Evolutionary conservation across 2,797 vertebrate species (phyloP).

Genomic region (Natrix natrix): DNA sequence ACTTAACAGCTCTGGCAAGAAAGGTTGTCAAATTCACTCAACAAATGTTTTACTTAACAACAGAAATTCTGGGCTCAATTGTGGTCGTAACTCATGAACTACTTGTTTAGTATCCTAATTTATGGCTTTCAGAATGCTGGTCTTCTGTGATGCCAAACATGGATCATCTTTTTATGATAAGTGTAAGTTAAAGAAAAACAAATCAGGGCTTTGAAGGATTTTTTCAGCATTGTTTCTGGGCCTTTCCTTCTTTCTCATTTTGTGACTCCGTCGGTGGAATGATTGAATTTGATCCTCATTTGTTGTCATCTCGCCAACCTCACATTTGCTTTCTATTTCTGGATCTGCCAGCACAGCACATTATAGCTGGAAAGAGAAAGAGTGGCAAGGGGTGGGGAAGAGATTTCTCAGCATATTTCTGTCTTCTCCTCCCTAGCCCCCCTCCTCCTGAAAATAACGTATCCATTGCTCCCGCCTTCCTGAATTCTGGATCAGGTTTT

Average conservation of each 20-base stretch:
- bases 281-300: slow-evolving; percentile 17
- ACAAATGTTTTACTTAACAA: not conserved
- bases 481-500: not conserved
- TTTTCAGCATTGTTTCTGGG: not conserved
- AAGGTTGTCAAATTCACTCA: not conserved
- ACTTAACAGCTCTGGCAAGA: not conserved
- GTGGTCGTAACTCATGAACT: not conserved
- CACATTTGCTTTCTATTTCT: slow-evolving; percentile 50
- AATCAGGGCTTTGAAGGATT: not conserved
- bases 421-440: not conserved
- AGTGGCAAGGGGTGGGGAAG: not conserved
- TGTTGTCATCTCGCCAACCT: slow-evolving; percentile 25
- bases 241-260: not conserved
- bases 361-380: not conserved
- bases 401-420: not conserved
- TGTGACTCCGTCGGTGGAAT: slow-evolving; percentile 33
- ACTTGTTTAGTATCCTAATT: not conserved
- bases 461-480: not conserved
- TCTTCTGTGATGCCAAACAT: not conserved
- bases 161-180: not conserved
- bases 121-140: not conserved
- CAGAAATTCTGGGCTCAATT: not conserved
- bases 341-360: slow-evolving; percentile 39
- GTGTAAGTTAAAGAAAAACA: not conserved
- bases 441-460: not conserved